Evolutionary conservation across 2,888 invertebrate genomes (phyloP).

Genomic region (Oxytorus armatus): DNA sequence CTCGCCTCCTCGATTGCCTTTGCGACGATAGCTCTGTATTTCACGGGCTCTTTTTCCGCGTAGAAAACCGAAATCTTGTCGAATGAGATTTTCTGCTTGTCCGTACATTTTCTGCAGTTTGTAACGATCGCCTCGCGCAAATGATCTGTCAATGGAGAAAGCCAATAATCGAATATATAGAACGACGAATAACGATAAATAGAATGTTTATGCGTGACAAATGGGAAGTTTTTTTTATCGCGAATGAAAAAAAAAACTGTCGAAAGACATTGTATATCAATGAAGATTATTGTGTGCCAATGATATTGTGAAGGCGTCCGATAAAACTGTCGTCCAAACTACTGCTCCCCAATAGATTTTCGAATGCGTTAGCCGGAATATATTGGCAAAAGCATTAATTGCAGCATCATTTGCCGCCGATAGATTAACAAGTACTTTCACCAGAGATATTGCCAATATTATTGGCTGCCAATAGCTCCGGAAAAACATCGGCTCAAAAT

Average conservation of each 20-base stretch:
- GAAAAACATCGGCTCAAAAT: neutral
- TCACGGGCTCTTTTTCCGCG: constrained; percentile 66
- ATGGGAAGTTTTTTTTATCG: neutral
- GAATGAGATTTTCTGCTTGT: constrained; percentile 63
- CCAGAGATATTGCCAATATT: neutral
- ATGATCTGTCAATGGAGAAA: constrained; percentile 52
- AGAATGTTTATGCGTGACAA: neutral
- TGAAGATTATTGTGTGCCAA: neutral
- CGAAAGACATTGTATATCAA: neutral
- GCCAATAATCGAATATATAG: neutral
- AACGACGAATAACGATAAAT: neutral
- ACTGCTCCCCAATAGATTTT: no score
- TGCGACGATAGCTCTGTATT: constrained; percentile 66
- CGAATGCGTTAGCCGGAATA: no score
- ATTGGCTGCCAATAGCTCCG: neutral
- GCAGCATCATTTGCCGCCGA: no score
- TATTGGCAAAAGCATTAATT: no score
- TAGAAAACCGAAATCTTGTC: constrained; percentile 67
- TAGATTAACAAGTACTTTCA: no score
- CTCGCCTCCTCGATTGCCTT: constrained; percentile 66
- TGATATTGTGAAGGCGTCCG: neutral
- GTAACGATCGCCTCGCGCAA: constrained; percentile 70
- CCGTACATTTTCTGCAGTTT: constrained; percentile 69
- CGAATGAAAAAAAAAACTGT: neutral
- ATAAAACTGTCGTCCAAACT: no score